Base-by-base conservation (phyloP, 2,888 invertebrate species). In the Lycaena phlaeas region DNA sequence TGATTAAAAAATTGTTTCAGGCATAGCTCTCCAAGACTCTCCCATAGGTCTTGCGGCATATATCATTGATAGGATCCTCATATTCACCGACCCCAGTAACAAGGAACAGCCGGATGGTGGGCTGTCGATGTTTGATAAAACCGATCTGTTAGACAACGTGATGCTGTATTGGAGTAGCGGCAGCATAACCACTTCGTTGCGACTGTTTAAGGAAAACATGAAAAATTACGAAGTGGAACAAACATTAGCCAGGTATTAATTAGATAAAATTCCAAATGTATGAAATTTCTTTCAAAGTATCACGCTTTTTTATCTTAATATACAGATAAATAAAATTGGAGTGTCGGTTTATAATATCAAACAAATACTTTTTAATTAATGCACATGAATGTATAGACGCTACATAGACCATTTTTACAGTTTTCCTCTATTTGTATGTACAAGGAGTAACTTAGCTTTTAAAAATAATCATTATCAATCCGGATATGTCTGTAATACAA, bases 11-110 rank as follows among this genome's bases (percentile, higher is more conserved):
- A 6, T 4, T 18, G 3, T 71, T 73, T 1, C 57, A 91, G 93
- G 94, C 10, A 85, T 88, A 4, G 91, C 85, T 1, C 72, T 95
- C 7, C 79, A 87, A 49, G 92, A 94, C 53, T 92, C 93, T 1
- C 97, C 97, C 0, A 86, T 90, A 0, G 96, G 95, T 0, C 74
- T 97, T 34, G 95, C 95, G 0, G 92, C 92, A 0, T 97, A 96
- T 56, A 91, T 96, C 36, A 64, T 97, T 12, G 97, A 97, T 59
- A 95, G 94, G 64, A 93, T 95, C 68, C 87, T 86, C 75, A 87
- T 57, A 43, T 92, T 74, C 88, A 92, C 78, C 60, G 90, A 78
- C 67, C 91, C 56, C 0, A 57, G 68, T 0, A 86, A 86, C 51
- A 85, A 84, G 31, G 53, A 77, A 0, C 63, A 81, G 0, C 61